phyloP scores from a whole-genome alignment of 2,113 vertebrate genomes.

The Callopanchax toddi region DNA sequence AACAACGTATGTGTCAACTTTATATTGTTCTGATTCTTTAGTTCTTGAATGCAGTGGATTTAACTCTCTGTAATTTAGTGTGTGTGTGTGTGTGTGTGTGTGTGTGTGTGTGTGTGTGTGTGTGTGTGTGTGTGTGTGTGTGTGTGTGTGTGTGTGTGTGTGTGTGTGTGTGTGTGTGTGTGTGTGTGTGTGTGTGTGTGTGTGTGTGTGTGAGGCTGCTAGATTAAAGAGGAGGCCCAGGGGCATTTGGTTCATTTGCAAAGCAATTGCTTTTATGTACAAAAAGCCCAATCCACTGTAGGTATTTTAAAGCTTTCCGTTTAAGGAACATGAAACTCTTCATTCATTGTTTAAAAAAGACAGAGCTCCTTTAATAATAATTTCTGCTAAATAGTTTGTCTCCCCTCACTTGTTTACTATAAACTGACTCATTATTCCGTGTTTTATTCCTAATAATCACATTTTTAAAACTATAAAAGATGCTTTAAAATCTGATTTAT shows the following conservation, averaged over 20 bases:
- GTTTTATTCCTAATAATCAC: constrained; percentile 36
- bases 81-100: too few relatives aligned
- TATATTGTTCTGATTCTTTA: background rate
- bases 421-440: constrained; percentile 39
- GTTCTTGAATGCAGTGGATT: constrained; percentile 31
- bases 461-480: background rate
- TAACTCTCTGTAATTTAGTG: constrained; percentile 17
- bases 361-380: constrained; percentile 58
- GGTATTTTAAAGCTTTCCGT: constrained; percentile 79
- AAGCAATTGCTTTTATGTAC: constrained; percentile 76
- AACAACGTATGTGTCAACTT: constrained; percentile 2
- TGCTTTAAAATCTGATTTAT: constrained; percentile 17
- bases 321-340: constrained; percentile 74
- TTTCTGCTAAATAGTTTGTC: constrained; percentile 49
- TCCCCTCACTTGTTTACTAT: constrained; percentile 26
- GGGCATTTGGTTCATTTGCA: constrained; percentile 76
- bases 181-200: constrained; percentile 42
- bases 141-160: constrained; percentile 7
- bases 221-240: constrained; percentile 71
- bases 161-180: background rate
- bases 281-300: constrained; percentile 75
- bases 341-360: constrained; percentile 67
- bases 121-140: constrained; percentile 38
- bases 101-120: constrained; percentile 32
- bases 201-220: constrained; percentile 49